Percentiles rank a stretch among this genome's conserved stretches.
Conservation (phyloP, 1,140 invertebrate species). For the Maconellicoccus hirsutus region DNA sequence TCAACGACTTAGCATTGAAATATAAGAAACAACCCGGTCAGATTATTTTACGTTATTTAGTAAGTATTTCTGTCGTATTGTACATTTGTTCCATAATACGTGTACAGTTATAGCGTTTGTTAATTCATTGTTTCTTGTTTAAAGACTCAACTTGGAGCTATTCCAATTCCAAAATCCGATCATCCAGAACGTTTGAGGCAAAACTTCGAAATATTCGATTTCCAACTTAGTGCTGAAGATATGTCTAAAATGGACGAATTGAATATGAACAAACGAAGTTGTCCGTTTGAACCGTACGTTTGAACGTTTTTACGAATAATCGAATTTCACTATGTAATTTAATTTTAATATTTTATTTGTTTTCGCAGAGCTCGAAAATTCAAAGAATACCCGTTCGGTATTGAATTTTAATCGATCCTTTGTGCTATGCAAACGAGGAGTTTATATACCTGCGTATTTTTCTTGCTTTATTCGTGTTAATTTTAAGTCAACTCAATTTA, state of each 20-base stretch:
- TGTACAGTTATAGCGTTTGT: no score
- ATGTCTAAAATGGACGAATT: conserved; percentile 35
- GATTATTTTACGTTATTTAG: conserved; percentile 51
- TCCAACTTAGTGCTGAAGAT: conserved; percentile 47
- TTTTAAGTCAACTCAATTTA: no score
- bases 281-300: conserved; percentile 31
- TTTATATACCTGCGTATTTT: no score
- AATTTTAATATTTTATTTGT: neutral
- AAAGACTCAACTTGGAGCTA: conserved; percentile 39
- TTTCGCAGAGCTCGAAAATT: conserved; percentile 28
- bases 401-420: conserved; percentile 26
- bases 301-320: neutral
- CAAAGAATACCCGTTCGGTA: conserved; percentile 31
- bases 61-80: conserved; percentile 25
- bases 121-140: conserved; percentile 40
- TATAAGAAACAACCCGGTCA: conserved; percentile 58
- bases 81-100: conserved; percentile 55
- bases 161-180: conserved; percentile 52
- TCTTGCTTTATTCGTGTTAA: no score
- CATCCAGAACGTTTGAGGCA: conserved; percentile 51
- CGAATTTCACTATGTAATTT: conserved; percentile 13
- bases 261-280: conserved; percentile 32
- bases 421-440: no score
- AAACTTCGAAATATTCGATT: conserved; percentile 62
- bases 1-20: conserved; percentile 51